Evolutionary conservation across 2,888 invertebrate species (phyloP), one percentile per base, ranked within the genome.

Genomic region (Yponomeuta evonymella): DNA sequence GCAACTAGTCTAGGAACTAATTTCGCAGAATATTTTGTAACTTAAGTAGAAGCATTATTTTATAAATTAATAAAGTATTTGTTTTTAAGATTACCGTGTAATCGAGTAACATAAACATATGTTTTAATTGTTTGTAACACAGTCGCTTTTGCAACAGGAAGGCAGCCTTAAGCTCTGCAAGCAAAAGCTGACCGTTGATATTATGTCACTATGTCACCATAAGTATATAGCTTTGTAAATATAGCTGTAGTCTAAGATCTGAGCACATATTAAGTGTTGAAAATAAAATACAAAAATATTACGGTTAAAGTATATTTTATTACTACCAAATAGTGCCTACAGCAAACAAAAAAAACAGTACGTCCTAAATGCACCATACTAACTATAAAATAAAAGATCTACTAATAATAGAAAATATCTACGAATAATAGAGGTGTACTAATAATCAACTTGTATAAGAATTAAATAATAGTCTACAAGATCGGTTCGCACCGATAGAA

Each of bases 1-100:
- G 81, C 82, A 84, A 79, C 90, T 91, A 91, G 91, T 91, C 90
- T 89, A 88, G 79, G 86, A 82, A 85, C 83, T 85, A 83, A 77
- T 78, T 77, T 84, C 83, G 82, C 83, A 82, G 75, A 78, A 77
- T 79, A 77, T 76, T 70, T 43, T 69, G 23, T 62, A 69, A 79
- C 80, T 80, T 81, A 78, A 76, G 77, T 76, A 73, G 30, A 58
- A 48, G 48, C 48, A 77, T 76, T 74, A 69, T 79, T 77, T 82
- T 77, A 78, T 79, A 74, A 73, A 73, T 72, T 72, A 68, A 73
- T 72, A 72, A 75, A 66, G 70, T 69, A 74, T 69, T 70, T 69
- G 72, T 71, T 72, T 33, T 62, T 43, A 43, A 73, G 67, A 70
- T 66, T 71, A 69, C 71, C 51, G 48, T 68, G 68, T 68, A 68